Evolutionary conservation across 1,140 invertebrate genomes (phyloP).

Genomic region (Philotrypesis tridentata): DNA sequence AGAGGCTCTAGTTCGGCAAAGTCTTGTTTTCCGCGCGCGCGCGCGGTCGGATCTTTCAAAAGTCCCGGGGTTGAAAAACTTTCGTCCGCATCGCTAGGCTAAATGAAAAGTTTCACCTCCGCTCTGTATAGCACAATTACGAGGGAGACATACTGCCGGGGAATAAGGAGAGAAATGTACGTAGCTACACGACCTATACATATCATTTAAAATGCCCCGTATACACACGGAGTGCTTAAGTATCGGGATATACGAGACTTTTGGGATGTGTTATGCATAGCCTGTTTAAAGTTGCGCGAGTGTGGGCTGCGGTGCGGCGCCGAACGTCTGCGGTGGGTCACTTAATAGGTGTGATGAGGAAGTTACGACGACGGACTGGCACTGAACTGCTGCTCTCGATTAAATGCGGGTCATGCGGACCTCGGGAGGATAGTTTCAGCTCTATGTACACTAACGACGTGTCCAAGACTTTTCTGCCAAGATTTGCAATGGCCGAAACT

Average conservation of each 20-base stretch:
- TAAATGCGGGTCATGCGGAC: too few species aligned
- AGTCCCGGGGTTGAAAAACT: conserved; percentile 10
- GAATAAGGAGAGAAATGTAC: too few species aligned
- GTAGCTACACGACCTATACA: too few species aligned
- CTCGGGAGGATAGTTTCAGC: too few species aligned
- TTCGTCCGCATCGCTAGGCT: neutral
- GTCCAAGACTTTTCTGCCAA: too few species aligned
- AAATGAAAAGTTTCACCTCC: neutral
- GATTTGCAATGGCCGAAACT: too few species aligned
- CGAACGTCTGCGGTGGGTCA: neutral
- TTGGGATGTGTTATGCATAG: neutral
- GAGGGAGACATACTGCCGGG: neutral
- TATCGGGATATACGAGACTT: too few species aligned
- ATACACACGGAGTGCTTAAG: neutral
- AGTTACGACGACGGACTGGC: neutral
- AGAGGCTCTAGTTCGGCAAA: conserved; percentile 19
- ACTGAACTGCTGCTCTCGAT: too few species aligned
- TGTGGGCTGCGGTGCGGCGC: too few species aligned
- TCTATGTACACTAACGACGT: too few species aligned
- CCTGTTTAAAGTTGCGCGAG: neutral
- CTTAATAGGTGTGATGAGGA: neutral
- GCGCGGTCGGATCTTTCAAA: neutral
- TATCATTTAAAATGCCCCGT: neutral
- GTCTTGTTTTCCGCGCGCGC: conserved; percentile 13
- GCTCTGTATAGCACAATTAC: neutral